Conservation (phyloP, 1,140 invertebrate species). For the Nilaparvata lugens region DNA sequence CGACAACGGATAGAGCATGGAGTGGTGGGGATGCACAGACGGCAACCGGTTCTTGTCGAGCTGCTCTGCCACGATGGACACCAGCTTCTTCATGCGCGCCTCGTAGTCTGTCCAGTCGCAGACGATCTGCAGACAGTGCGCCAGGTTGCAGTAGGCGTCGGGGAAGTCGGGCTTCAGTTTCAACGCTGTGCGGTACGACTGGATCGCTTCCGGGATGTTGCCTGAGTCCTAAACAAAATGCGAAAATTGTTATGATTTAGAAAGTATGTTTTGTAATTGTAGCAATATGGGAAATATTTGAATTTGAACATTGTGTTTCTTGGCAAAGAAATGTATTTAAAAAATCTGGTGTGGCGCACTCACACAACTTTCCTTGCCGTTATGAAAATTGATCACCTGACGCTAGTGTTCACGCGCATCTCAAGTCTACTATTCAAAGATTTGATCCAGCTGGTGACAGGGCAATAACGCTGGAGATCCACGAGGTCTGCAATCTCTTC, state of each 20-base stretch:
- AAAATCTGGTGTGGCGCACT: too few species aligned
- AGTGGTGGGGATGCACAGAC: slow-evolving; percentile 99
- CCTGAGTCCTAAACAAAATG: slow-evolving; percentile 67
- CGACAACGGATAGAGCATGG: slow-evolving; percentile 96
- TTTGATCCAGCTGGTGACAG: too few species aligned
- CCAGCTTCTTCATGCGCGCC: slow-evolving; percentile 88
- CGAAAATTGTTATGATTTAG: not conserved
- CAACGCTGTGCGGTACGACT: slow-evolving; percentile 89
- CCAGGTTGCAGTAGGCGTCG: slow-evolving; percentile 98
- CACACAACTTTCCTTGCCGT: too few species aligned
- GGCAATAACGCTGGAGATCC: too few species aligned
- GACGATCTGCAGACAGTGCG: slow-evolving; percentile 97
- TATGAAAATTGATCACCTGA: too few species aligned
- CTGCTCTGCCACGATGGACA: slow-evolving; percentile 93
- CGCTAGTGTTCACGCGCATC: too few species aligned
- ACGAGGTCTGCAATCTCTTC: too few species aligned
- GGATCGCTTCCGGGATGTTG: slow-evolving; percentile 96
- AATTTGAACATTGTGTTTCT: too few species aligned
- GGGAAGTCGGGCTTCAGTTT: slow-evolving; percentile 98
- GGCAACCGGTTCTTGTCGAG: slow-evolving; percentile 89
- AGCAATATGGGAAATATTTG: too few species aligned
- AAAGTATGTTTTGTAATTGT: too few species aligned
- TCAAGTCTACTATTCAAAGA: too few species aligned
- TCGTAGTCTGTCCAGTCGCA: slow-evolving; percentile 99
- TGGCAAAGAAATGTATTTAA: too few species aligned